Percentiles rank a stretch among this genome's conserved stretches.
Conservation (phyloP, 2,888 invertebrate genomes). For the Drosophila anomelani region DNA sequence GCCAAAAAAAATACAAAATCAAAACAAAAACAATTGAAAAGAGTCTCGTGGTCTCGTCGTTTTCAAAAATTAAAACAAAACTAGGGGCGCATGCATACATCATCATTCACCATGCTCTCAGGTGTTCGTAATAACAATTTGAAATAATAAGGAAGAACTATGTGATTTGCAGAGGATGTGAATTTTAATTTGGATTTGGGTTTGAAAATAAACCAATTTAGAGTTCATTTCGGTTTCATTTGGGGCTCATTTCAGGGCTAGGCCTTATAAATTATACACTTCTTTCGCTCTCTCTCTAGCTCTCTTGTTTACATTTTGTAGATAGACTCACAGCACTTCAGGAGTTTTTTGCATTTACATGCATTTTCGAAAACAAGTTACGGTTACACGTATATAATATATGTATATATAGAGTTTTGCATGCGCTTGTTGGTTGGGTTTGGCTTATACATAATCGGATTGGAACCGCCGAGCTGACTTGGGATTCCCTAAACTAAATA, state of each 20-base stretch:
- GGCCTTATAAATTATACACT: constrained; percentile 52
- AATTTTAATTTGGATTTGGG: constrained; percentile 41
- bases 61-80: constrained; percentile 47
- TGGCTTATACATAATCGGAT: constrained; percentile 49
- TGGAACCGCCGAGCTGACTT: constrained; percentile 45
- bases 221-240: constrained; percentile 8
- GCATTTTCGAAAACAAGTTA: constrained; percentile 56
- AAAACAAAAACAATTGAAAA: constrained; percentile 70
- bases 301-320: constrained; percentile 40
- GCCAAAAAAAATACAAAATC: constrained; percentile 55
- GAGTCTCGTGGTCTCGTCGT: constrained; percentile 74
- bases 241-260: constrained; percentile 50
- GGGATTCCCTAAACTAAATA: constrained; percentile 62
- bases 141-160: constrained; percentile 75
- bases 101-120: constrained; percentile 5
- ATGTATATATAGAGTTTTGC: constrained; percentile 25
- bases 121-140: constrained; percentile 40
- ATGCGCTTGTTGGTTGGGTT: constrained; percentile 30
- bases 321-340: constrained; percentile 82
- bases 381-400: constrained; percentile 35
- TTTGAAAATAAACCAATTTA: not conserved
- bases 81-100: constrained; percentile 33
- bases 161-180: constrained; percentile 56
- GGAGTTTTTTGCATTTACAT: constrained; percentile 62
- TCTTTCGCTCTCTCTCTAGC: constrained; percentile 23